Evolutionary conservation across 2,113 vertebrate genomes (phyloP).

Genomic region (Steatornis caripensis): DNA sequence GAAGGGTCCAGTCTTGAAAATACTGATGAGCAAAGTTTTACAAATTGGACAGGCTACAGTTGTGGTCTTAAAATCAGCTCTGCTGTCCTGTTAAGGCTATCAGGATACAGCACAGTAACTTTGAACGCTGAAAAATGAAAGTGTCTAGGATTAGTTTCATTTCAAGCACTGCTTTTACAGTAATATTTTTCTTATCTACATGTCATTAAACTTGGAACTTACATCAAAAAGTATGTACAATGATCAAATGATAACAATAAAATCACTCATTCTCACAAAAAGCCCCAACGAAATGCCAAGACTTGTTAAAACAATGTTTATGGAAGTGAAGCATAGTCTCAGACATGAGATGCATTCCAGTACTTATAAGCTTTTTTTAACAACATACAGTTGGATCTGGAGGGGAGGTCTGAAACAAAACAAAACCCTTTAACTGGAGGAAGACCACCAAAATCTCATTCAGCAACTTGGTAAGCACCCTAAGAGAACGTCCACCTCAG

Average conservation of each 20-base stretch:
- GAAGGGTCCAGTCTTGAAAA: not conserved
- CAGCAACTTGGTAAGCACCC: not conserved
- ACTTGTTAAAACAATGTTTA: not conserved
- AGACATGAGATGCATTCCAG: not conserved
- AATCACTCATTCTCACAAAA: not conserved
- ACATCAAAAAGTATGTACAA: not conserved
- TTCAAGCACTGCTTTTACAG: not conserved
- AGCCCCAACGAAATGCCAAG: not conserved
- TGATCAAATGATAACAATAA: not conserved
- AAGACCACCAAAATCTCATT: not conserved
- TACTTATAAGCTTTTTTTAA: not conserved
- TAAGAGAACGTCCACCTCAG: not conserved
- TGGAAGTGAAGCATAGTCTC: not conserved
- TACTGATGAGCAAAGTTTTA: not conserved
- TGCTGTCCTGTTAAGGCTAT: not conserved
- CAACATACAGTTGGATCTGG: rapidly evolving
- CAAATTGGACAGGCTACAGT: not conserved
- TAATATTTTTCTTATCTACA: not conserved
- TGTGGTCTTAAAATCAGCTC: not conserved
- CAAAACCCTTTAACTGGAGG: not conserved
- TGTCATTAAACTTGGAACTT: not conserved
- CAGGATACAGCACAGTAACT: not conserved
- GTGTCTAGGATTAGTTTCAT: not conserved
- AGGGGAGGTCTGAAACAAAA: not conserved
- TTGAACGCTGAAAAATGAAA: not conserved